phyloP scores from a whole-genome alignment of 2,797 vertebrate species.

The Tenualosa thibaudeaui region DNA sequence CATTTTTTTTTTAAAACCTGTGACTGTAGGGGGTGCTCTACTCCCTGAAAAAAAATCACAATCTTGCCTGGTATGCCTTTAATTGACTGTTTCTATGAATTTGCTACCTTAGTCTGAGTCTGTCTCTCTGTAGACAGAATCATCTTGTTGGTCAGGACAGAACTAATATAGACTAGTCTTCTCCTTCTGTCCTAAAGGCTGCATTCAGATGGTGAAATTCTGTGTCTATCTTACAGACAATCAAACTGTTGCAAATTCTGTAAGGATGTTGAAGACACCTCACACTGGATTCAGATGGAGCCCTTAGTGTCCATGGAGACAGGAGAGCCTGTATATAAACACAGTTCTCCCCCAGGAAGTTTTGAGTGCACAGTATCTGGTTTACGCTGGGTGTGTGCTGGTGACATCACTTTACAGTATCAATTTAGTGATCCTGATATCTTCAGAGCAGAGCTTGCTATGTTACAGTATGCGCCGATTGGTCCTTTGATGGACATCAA shows the following conservation, averaged over 20 bases:
- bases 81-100: no score
- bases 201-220: neutral
- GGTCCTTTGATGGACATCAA: slow-evolving; percentile 23
- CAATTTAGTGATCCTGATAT: neutral
- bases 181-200: neutral
- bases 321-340: neutral
- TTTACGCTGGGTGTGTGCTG: neutral
- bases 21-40: no score
- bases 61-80: no score
- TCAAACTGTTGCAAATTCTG: neutral
- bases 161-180: no score
- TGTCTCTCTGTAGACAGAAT: no score
- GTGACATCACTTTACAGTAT: neutral
- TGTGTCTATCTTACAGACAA: neutral
- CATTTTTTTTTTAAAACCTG: no score
- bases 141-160: no score
- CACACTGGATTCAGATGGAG: neutral
- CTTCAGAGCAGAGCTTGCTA: neutral
- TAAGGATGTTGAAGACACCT: neutral
- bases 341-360: neutral
- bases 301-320: neutral
- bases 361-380: slow-evolving; percentile 16
- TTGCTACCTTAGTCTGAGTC: no score
- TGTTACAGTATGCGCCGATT: neutral
- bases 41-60: no score